phyloP scores from a whole-genome alignment of 2,113 vertebrate genomes.

The Rhinichthys klamathensis region DNA sequence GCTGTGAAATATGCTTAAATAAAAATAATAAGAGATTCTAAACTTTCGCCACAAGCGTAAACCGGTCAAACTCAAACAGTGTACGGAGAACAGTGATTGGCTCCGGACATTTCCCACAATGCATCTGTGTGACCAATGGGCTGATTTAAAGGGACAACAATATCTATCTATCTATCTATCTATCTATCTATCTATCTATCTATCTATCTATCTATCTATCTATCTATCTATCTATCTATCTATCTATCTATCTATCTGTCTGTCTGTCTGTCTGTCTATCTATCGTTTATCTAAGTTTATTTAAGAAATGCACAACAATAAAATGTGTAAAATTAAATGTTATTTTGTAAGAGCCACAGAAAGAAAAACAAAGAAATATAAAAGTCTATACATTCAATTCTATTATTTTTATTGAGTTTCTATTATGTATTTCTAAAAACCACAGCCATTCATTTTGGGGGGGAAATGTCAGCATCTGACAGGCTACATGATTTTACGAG shows the following conservation, averaged over 20 bases:
- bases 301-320: too few relatives aligned
- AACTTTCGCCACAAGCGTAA: neutral
- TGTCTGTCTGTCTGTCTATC: too few relatives aligned
- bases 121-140: neutral
- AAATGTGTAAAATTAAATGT: too few relatives aligned
- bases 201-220: neutral
- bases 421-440: too few relatives aligned
- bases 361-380: too few relatives aligned
- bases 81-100: neutral
- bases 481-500: neutral
- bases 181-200: neutral
- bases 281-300: too few relatives aligned
- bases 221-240: neutral
- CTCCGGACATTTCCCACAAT: slow-evolving; percentile 22
- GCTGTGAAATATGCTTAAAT: neutral
- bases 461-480: neutral
- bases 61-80: neutral
- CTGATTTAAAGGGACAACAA: too few relatives aligned
- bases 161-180: neutral
- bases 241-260: neutral
- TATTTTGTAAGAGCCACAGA: too few relatives aligned
- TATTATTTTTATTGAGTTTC: too few relatives aligned
- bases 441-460: neutral
- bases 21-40: neutral
- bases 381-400: too few relatives aligned